Conservation (phyloP, 2,888 invertebrate genomes). For the Abrostola tripartita region DNA sequence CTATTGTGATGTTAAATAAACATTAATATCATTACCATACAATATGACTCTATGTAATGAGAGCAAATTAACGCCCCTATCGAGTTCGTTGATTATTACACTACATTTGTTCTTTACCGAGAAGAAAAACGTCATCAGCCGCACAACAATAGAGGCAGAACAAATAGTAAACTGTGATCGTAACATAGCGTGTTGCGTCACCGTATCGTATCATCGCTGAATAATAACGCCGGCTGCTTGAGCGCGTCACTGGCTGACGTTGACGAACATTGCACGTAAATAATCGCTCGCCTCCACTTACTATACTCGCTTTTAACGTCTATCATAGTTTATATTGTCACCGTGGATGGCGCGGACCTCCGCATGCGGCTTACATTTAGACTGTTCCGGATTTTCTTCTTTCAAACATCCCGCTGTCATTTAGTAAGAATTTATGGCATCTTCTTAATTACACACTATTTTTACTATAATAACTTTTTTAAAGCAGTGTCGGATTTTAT, state of each 20-base stretch:
- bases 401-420: not conserved
- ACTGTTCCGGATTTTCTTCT: not conserved
- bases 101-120: no score
- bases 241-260: slow-evolving; percentile 22
- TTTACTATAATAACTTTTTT: no score
- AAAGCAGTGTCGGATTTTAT: not conserved
- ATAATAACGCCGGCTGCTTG: slow-evolving; percentile 14
- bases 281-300: slow-evolving; percentile 26
- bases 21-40: no score
- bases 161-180: slow-evolving; percentile 3
- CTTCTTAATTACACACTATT: no score
- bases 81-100: no score
- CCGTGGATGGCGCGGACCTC: not conserved
- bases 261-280: slow-evolving; percentile 48
- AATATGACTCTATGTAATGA: no score
- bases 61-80: no score
- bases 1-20: no score
- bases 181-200: slow-evolving; percentile 14
- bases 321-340: slow-evolving; percentile 27
- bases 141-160: not conserved
- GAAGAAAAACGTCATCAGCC: no score
- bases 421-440: not conserved
- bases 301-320: slow-evolving; percentile 16
- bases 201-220: slow-evolving; percentile 21
- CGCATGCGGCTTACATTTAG: not conserved